Conservation (phyloP, 2,113 vertebrate species). For the Scomber japonicus region DNA sequence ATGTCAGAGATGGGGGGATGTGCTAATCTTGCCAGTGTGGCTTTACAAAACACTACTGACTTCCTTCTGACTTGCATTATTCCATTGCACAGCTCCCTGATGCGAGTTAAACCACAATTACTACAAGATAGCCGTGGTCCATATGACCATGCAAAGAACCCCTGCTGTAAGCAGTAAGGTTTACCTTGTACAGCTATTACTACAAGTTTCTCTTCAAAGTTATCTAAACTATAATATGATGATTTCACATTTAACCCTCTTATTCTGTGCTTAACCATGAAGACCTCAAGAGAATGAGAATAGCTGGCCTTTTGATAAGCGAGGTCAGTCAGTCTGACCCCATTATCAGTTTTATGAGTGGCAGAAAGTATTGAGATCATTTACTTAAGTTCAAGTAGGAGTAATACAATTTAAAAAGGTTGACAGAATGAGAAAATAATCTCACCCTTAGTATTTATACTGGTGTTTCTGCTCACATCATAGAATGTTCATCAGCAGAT, state of each 20-base stretch:
- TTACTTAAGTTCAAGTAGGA: background rate
- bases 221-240: constrained; percentile 16
- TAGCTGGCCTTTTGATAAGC: constrained; percentile 27
- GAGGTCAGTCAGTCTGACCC: constrained; percentile 37
- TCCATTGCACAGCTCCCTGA: constrained; percentile 40
- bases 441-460: too few relatives aligned
- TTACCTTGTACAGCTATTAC: constrained; percentile 18
- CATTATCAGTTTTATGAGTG: constrained; percentile 3
- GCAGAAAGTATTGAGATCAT: background rate
- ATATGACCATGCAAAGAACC: constrained; percentile 17
- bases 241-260: constrained; percentile 46
- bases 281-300: constrained; percentile 48
- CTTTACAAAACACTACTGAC: constrained; percentile 59
- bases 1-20: constrained; percentile 62
- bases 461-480: too few relatives aligned
- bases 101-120: constrained; percentile 56
- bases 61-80: constrained; percentile 65
- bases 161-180: constrained; percentile 8
- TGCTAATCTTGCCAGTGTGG: constrained; percentile 66
- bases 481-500: too few relatives aligned
- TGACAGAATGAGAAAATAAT: too few relatives aligned
- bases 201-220: background rate
- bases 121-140: constrained; percentile 19
- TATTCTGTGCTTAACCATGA: constrained; percentile 50
- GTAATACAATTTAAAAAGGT: too few relatives aligned